Evolutionary conservation across 1,140 invertebrate species (phyloP), one percentile per base, ranked within the genome.

Genomic region (Aphelinus certus): DNA sequence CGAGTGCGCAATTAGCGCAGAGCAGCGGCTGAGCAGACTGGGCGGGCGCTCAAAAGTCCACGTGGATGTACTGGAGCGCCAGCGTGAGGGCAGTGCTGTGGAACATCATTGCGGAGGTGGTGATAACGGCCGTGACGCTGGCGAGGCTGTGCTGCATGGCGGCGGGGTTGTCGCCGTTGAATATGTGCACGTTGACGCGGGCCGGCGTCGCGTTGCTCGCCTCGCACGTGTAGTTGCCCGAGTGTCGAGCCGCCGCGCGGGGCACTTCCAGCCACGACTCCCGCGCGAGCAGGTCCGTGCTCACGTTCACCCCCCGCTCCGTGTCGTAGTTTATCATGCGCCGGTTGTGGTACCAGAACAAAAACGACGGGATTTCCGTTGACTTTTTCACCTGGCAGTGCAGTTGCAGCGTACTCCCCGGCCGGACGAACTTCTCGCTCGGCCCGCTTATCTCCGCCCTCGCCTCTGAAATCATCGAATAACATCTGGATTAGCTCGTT

Each of bases 331-430:
- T 96, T 84, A 96, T 95, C 94, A 96, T 95, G 72, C 94, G 89
- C 80, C 93, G 93, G 83, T 95, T 94, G 86, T 96, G 95, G 86
- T 95, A 97, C 95, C 95, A 96, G 89, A 96, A 96, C 55, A 96
- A 91, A 82, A 93, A 96, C 7, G 93, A 92, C 1, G 94, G 94
- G 2, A 91, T 91, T 81, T 95, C 94, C 1, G 95, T 96, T 63
- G 94, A 95, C 77, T 95, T 92, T 79, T 92, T 91, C 6, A 96
- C 92, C 61, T 91, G 90, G 81, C 95, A 97, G 66, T 93, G 92
- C 49, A 97, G 88, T 69, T 93, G 91, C 76, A 97, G 85, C 78
- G 93, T 93, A 51, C 94, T 95, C 3, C 95, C 95, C 58, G 94
- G 93, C 80, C 95, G 94, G 71, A 96, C 91, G 84, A 94, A 95